phyloP scores from a whole-genome alignment of 1,140 invertebrate species.

The Octopus sinensis region DNA sequence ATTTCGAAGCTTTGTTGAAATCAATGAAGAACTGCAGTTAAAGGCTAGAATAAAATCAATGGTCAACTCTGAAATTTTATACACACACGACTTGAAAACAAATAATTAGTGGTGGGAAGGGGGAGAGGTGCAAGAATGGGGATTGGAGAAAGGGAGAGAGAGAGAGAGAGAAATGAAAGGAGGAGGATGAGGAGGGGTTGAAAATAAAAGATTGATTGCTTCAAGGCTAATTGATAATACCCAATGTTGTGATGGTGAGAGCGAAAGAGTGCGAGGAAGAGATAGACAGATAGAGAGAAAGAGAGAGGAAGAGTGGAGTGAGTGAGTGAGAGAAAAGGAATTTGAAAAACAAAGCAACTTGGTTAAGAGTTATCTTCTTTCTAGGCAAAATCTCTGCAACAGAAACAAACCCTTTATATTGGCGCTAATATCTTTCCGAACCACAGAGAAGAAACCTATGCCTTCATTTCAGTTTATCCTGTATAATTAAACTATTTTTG shows the following conservation, averaged over 20 bases:
- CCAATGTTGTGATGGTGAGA: neutral
- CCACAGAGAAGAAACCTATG: no score
- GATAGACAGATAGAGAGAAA: neutral
- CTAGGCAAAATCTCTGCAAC: no score
- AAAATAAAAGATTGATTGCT: neutral
- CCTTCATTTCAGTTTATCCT: no score
- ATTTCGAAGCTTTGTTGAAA: no score
- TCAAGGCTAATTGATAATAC: neutral
- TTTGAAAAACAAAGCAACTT: neutral
- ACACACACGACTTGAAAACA: neutral
- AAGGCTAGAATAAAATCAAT: no score
- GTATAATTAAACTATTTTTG: no score
- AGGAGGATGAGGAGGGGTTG: neutral
- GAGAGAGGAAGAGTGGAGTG: neutral
- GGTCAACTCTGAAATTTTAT: neutral
- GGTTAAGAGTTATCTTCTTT: neutral
- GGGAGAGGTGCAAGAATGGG: neutral
- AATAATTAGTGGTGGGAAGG: neutral
- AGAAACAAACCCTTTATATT: no score
- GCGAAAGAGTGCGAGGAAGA: neutral
- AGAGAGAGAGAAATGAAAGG: neutral
- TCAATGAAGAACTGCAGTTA: no score
- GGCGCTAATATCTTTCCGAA: no score
- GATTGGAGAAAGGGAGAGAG: neutral
- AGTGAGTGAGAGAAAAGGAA: neutral